Conservation (phyloP, 2,113 vertebrate species). For the Tylochromis polylepis region DNA sequence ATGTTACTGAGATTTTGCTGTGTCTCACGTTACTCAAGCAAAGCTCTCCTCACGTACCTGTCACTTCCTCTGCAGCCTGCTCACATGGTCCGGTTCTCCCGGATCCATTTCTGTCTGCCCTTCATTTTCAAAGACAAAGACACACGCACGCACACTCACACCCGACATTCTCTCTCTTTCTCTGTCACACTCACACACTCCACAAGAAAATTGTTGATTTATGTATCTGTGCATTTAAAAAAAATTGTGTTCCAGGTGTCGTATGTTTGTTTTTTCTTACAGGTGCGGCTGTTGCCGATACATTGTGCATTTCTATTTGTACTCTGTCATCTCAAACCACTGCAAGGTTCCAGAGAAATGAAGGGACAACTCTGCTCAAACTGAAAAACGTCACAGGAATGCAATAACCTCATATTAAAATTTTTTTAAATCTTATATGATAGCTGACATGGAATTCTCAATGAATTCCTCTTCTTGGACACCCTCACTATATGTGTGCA, state of each 20-base stretch:
- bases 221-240: not conserved
- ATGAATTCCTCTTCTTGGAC: too few relatives aligned
- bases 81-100: rapidly evolving
- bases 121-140: not conserved
- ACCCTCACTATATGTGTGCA: too few relatives aligned
- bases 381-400: too few relatives aligned
- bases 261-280: not conserved
- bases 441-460: too few relatives aligned
- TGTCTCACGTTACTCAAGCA: not conserved
- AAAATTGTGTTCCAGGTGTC: not conserved
- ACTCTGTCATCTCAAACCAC: not conserved
- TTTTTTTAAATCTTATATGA: too few relatives aligned
- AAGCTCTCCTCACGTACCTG: not conserved
- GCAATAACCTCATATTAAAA: too few relatives aligned
- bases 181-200: not conserved
- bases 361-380: too few relatives aligned
- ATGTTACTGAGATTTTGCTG: rapidly evolving
- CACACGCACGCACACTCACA: not conserved
- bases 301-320: too few relatives aligned
- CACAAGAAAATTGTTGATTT: not conserved
- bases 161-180: not conserved
- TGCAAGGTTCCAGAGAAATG: too few relatives aligned
- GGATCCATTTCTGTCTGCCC: not conserved
- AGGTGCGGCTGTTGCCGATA: not conserved
- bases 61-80: not conserved